Evolutionary conservation across 2,113 vertebrate species (phyloP), one percentile per base, ranked within the genome.

Genomic region (Astur gentilis): DNA sequence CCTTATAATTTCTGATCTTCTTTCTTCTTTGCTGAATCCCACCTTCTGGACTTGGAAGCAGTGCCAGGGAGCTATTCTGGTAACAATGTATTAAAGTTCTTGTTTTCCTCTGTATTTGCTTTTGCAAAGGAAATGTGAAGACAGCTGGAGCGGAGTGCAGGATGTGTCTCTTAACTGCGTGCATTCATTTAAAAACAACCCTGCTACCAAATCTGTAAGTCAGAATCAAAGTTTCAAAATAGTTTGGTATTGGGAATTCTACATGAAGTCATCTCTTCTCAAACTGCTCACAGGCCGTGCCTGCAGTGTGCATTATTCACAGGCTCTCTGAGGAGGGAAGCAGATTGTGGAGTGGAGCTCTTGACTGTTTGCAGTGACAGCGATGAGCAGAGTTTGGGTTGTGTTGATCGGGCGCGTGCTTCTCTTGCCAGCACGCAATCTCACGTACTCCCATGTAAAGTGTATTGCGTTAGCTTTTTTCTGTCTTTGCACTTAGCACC

Each of bases 321-420:
- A 0, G 25, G 31, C 31, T 14, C 25, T 52, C 34, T 31, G 52
- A n/a, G 47, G 54, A 72, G 60, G 60, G 54, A 57, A 23, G 66
- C 42, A 64, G 49, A 11, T 10, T 22, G 50, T 6, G 0, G 50
- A 66, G 85, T 5, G 0, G 72, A 80, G 49, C 71, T 61, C 40
- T n/a, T 44, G 58, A 19, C 77, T 49, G 38, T 32, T 13, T 34
- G 52, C 88, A 45, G 60, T 13, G 64, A 45, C 57, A 16, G 55
- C 5, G 1, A 29, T 10, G 29, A 54, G 76, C 10, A 1, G 42
- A 42, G 64, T 18, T 67, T 4, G 31, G 50, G 54, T 40, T 34
- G 42, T 2, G 4, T 11, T 32, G 9, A 7, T 29, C 0, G 1
- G 31, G 42, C 4, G 0, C 1, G 0, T 16, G 57, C 79, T 58